Base-by-base conservation (phyloP, 2,113 vertebrate genomes). In the Percopsis transmontana region DNA sequence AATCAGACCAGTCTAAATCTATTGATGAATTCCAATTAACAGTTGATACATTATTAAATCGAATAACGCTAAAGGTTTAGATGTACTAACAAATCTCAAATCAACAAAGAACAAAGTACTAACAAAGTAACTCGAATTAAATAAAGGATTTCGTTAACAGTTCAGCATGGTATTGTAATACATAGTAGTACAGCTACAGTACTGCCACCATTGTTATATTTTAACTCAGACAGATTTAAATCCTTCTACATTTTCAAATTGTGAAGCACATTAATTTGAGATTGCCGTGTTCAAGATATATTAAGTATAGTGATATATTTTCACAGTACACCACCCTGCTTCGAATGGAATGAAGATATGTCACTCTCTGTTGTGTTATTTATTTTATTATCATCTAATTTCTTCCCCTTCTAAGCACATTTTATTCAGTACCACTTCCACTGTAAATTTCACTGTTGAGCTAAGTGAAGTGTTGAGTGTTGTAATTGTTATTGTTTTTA, bases 401-500 rank as follows among this genome's bases (percentile, higher is more conserved):
- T 83, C 27, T 12, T 38, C 71, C n/a, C n/a, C 59, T 51, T 81
- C 58, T 64, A 33, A 41, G 67, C 67, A 65, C 60, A 65, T 79
- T 85, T 76, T 66, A 82, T 72, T 84, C 55, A 54, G 68, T 83
- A 77, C 77, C 77, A 82, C 71, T 81, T 81, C 68, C 79, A 85
- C 74, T 90, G 86, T 91, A 87, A 84, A 89, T 90, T 78, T 85
- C 87, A 87, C 86, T 77, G 85, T 89, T 85, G 76, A 87, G 83
- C 74, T 79, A 84, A 89, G 87, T 90, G 73, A 89, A 86, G 80
- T 91, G 88, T 84, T 84, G 81, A 83, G 81, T 91, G 85, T 91
- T 74, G 88, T 92, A 90, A 84, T 74, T 81, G 88, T 89, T 90
- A 44, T 81, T 83, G 84, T 82, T 91, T 88, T 86, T 88, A 87